A percentile compares a stretch with the other conserved stretches of the same genome.
Conservation (phyloP, 1,140 invertebrate species). For the Ganaspis sp. region DNA sequence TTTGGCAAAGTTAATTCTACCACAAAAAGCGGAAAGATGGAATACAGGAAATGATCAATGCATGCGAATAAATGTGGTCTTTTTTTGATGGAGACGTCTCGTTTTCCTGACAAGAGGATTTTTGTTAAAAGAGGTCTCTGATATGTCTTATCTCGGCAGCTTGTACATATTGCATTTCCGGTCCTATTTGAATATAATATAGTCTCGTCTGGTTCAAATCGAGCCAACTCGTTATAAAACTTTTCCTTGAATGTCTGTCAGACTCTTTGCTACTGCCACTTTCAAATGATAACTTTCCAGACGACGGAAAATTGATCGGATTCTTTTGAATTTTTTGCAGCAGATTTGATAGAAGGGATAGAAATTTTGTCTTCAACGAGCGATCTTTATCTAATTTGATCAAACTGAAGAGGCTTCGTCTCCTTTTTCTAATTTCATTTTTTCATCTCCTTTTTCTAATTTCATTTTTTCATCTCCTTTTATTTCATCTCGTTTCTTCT, state of each 20-base stretch:
- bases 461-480: no score
- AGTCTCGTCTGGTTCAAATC: neutral
- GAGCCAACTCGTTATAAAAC: conserved; percentile 1
- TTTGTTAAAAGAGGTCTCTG: neutral
- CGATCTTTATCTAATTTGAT: no score
- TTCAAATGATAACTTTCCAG: conserved; percentile 1
- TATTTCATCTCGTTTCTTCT: no score
- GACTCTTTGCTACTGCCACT: neutral
- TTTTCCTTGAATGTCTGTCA: neutral
- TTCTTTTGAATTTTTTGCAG: neutral
- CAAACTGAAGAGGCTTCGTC: no score
- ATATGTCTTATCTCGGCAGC: neutral
- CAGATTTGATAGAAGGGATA: no score
- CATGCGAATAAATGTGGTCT: no score
- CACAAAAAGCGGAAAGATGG: neutral
- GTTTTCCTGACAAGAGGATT: neutral
- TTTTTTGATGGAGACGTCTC: no score
- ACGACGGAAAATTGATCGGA: neutral
- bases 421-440: no score
- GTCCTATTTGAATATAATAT: neutral
- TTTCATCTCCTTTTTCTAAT: no score
- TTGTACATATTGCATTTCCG: neutral
- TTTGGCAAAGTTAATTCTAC: neutral
- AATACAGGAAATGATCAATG: no score
- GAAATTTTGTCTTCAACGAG: no score